phyloP scores from a whole-genome alignment of 2,113 vertebrate species.

The Scophthalmus maximus region DNA sequence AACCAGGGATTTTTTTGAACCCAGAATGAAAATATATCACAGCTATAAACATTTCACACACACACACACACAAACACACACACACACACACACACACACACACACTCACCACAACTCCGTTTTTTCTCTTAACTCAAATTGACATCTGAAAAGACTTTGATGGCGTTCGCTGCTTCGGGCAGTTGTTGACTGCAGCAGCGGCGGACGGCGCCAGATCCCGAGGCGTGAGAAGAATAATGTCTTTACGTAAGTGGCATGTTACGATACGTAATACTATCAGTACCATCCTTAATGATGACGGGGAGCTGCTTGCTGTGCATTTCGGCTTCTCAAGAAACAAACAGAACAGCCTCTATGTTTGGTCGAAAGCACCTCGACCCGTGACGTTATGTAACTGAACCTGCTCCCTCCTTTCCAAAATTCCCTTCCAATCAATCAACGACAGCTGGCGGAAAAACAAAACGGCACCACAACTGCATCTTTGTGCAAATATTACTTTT shows the following conservation, averaged over 20 bases:
- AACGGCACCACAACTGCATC: neutral
- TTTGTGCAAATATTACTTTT: conserved; percentile 16
- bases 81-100: neutral
- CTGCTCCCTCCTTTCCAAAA: conserved; percentile 12
- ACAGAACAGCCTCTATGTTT: conserved; percentile 20
- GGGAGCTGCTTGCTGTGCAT: neutral
- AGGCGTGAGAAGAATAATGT: conserved; percentile 5
- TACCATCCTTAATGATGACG: conserved; percentile 12
- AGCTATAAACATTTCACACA: neutral
- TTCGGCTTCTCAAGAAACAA: conserved; percentile 13
- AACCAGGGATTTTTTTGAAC: neutral
- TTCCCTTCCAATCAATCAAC: conserved; percentile 8
- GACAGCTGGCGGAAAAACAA: conserved; percentile 2
- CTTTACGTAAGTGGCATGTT: conserved; percentile 19
- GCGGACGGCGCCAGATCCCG: neutral
- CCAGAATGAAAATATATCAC: neutral
- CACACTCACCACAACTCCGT: neutral
- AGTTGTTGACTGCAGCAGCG: neutral
- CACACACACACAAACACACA: neutral
- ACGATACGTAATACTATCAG: too few relatives aligned
- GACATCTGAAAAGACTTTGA: conserved; percentile 12
- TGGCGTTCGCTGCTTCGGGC: conserved; percentile 28
- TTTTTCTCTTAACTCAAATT: neutral
- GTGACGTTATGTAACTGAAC: conserved; percentile 35
- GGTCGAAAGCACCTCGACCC: conserved; percentile 16